These are phyloP conservation scores for Odontamblyopus rebecca DNA, from an alignment of 2,797 vertebrate species.

Conservation along the genomic window DNA sequence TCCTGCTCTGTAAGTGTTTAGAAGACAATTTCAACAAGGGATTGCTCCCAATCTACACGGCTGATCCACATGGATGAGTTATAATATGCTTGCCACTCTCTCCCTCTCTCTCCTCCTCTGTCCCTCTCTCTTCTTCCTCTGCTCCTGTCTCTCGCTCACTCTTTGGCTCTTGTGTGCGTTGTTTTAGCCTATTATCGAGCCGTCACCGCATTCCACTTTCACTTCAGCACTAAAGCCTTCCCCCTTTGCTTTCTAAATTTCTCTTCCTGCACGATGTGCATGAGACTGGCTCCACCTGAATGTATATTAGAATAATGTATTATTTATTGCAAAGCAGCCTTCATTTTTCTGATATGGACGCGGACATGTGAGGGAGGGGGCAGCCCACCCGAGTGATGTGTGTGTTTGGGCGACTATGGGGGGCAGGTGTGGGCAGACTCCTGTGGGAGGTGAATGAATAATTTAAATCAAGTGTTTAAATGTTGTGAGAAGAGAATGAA, in stretches of 20 bases:
- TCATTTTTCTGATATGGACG: constrained; percentile 58
- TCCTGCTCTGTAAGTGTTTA: constrained; percentile 80
- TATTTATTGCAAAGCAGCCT: constrained; percentile 81
- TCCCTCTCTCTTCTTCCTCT: constrained; percentile 49
- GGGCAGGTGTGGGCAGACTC: constrained; percentile 68
- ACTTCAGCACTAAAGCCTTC: constrained; percentile 67
- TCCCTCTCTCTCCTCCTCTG: constrained; percentile 67
- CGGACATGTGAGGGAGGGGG: constrained; percentile 67
- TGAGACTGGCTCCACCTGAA: constrained; percentile 71
- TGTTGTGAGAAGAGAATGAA: neutral
- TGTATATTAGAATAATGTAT: constrained; percentile 82
- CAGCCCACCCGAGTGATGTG: constrained; percentile 52
- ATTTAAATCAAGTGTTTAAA: constrained; percentile 9
- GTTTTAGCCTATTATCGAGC: constrained; percentile 84
- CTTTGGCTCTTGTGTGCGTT: constrained; percentile 75
- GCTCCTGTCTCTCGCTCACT: constrained; percentile 60
- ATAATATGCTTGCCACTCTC: constrained; percentile 84
- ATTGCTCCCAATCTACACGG: constrained; percentile 80
- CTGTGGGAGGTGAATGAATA: constrained; percentile 75
- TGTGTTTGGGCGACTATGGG: constrained; percentile 40
- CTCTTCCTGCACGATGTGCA: constrained; percentile 50
- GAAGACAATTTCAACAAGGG: constrained; percentile 80
- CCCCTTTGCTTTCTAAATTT: constrained; percentile 59
- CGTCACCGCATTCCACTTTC: constrained; percentile 77
- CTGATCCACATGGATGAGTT: constrained; percentile 82